Evolutionary conservation across 2,113 vertebrate species (phyloP), one percentile per base, ranked within the genome.

Genomic region (Chlamydotis undulata): DNA sequence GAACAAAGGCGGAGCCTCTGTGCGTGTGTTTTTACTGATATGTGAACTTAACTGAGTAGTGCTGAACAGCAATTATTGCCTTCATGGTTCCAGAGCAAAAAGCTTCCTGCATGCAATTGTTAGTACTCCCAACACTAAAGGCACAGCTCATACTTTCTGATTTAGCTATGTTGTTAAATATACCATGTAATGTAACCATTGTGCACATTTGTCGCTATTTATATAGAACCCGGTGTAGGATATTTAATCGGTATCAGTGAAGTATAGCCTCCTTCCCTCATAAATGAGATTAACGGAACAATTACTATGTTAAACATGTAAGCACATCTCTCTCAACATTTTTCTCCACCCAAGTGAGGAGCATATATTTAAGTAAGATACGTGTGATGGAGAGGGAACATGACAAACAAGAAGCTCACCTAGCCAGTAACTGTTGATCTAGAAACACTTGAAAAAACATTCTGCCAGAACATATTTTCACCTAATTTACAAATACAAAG

Each of bases 61-160:
- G 52, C 80, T 95, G 93, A 96, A 95, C 95, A 92, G 95, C 92
- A 97, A 98, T 97, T 97, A 97, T 90, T 96, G 93, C 84, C 59
- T 96, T 93, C 92, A 97, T 94, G 95, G 96, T 93, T 97, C 91
- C 97, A 96, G 94, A 97, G 96, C 92, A 94, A 97, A 96, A 97
- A 94, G 94, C 94, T 93, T 92, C 84, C 83, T 88, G 88, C 84
- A 94, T 78, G 89, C 93, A 95, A 31, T 97, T 50, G 61, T 86
- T 97, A 97, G 92, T 90, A 83, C 90, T 95, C 91, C 65, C 91
- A 91, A 92, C 84, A 88, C 5, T 93, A 96, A 95, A 96, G 64
- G 87, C 83, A 76, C 10, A 90, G 76, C 60, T 92, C 91, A 93
- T 87, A 91, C 68, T 90, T 94, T 65, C 70, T 89, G 91, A 71